phyloP scores from a whole-genome alignment of 2,888 invertebrate species.

The Nymphalis urticae region DNA sequence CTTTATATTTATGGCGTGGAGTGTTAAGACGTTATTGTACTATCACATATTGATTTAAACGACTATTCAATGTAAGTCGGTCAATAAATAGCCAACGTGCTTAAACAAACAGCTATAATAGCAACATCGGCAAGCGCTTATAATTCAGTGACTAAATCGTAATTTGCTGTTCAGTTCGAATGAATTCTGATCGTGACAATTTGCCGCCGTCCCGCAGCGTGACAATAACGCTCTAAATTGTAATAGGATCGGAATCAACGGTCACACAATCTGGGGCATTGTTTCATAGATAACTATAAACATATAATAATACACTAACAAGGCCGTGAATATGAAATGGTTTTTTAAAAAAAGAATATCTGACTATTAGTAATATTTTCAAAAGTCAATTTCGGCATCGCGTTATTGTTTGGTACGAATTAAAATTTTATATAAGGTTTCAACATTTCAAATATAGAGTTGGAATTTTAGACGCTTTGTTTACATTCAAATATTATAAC shows the following conservation, averaged over 20 bases:
- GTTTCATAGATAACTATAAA: constrained; percentile 3
- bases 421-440: too few relatives aligned
- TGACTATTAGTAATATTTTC: too few relatives aligned
- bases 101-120: not conserved
- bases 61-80: not conserved
- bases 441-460: too few relatives aligned
- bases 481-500: too few relatives aligned
- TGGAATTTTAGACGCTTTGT: too few relatives aligned
- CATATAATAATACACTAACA: too few relatives aligned
- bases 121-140: constrained; percentile 1
- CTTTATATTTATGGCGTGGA: too few relatives aligned
- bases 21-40: too few relatives aligned
- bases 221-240: constrained; percentile 8
- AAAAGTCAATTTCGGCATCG: too few relatives aligned
- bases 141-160: constrained; percentile 8
- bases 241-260: constrained; percentile 6
- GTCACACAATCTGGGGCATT: constrained; percentile 7
- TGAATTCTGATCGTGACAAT: constrained; percentile 6
- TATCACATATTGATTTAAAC: not conserved
- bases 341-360: too few relatives aligned
- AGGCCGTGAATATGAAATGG: too few relatives aligned
- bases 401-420: too few relatives aligned
- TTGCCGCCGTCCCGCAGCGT: constrained; percentile 4
- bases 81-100: not conserved
- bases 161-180: constrained; percentile 5